Evolutionary conservation across 2,797 vertebrate genomes (phyloP).

Genomic region (Enteromius treurensis): DNA sequence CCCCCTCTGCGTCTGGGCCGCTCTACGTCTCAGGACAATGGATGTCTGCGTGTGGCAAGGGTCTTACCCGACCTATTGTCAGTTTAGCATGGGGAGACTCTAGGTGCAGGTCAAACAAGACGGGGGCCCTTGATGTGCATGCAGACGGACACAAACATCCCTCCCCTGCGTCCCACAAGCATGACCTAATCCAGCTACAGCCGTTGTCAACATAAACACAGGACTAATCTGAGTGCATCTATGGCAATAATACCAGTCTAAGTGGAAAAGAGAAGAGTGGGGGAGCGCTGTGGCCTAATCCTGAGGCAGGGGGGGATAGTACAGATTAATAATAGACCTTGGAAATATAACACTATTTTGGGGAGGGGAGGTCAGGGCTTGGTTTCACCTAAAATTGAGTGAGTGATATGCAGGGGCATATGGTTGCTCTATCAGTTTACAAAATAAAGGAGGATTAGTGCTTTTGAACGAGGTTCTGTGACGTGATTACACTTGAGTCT

Average conservation of each 20-base stretch:
- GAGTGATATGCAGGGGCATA: conserved; percentile 61
- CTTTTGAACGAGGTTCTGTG: conserved; percentile 49
- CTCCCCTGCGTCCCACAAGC: conserved; percentile 48
- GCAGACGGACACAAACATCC: conserved; percentile 33
- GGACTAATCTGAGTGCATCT: conserved; percentile 65
- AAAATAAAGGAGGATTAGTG: conserved; percentile 58
- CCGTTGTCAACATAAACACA: conserved; percentile 70
- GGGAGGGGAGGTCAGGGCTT: conserved; percentile 58
- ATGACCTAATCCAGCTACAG: conserved; percentile 68
- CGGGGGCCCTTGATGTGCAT: conserved; percentile 21
- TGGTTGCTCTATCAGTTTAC: conserved; percentile 64
- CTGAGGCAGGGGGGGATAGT: conserved; percentile 30
- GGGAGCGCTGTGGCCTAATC: conserved; percentile 53
- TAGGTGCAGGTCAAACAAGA: conserved; percentile 31
- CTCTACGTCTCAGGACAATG: conserved; percentile 29
- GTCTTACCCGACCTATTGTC: conserved; percentile 32
- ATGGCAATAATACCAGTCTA: conserved; percentile 65
- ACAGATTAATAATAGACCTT: conserved; percentile 64
- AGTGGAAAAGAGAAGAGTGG: conserved; percentile 59
- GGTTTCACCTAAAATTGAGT: conserved; percentile 57
- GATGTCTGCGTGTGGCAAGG: conserved; percentile 25
- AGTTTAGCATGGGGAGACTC: conserved; percentile 22
- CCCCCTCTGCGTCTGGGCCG: conserved; percentile 5
- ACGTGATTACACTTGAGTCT: conserved; percentile 53
- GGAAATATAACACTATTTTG: conserved; percentile 60